These are phyloP conservation scores for Spatula versicolor DNA, from an alignment of 2,797 vertebrate genomes.

Conservation along the genomic window DNA sequence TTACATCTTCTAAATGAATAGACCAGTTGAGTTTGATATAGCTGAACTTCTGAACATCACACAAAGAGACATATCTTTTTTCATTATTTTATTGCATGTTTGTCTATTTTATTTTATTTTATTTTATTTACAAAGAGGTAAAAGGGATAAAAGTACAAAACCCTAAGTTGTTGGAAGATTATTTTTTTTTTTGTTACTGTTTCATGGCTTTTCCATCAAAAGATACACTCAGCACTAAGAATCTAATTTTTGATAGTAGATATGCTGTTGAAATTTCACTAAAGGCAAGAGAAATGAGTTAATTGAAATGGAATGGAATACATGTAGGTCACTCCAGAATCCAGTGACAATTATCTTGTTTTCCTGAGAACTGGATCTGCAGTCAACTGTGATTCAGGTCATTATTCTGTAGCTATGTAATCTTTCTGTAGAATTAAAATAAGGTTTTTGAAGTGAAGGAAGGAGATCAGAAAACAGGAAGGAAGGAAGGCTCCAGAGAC, in stretches of 20 bases:
- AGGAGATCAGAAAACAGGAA: background rate
- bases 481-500: background rate
- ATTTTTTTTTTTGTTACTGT: background rate
- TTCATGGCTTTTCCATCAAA: slow-evolving; percentile 23
- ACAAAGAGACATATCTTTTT: background rate
- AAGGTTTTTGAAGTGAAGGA: background rate
- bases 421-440: background rate
- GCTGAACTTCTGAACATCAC: background rate
- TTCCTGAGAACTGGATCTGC: background rate
- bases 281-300: background rate
- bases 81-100: fast-evolving
- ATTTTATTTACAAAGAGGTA: background rate
- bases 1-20: background rate
- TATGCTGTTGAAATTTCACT: background rate
- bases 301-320: background rate
- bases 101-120: background rate
- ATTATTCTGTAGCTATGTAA: background rate
- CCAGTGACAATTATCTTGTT: background rate
- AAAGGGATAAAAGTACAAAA: background rate
- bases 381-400: background rate
- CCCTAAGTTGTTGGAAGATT: background rate
- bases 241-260: background rate
- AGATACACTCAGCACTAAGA: background rate
- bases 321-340: background rate
- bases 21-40: background rate